Base-by-base conservation (phyloP, 2,888 invertebrate genomes). In the Agrotis puta region DNA sequence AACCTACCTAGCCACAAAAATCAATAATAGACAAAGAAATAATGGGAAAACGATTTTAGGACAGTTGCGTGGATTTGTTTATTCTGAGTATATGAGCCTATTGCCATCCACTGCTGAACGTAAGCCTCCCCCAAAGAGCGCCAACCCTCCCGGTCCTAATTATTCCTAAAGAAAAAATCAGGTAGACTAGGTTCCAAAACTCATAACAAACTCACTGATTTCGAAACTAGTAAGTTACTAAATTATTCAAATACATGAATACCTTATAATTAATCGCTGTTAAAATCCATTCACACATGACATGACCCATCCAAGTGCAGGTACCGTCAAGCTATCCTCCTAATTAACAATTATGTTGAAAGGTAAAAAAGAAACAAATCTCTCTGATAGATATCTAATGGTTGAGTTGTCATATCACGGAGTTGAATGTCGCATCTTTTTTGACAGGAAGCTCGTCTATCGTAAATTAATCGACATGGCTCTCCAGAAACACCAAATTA, bases 381-480 rank as follows among this genome's bases (percentile, higher is more conserved):
- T 82, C 78, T 85, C 84, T 86, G 85, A 87, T 88, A 84, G 79
- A 74, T 74, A 80, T 83, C 84, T 88, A 86, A 86, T 88, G 87
- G 84, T 85, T 87, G 83, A 83, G 85, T 88, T 89, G 88, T 89
- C 90, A 89, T 89, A 88, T 89, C 87, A 89, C 76, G 74, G 81
- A 85, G 85, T 88, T 80, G 85, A 86, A 85, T 84, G 87, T 88
- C 84, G 85, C 81, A 80, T 85, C 79, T 86, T 93, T 91, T 91
- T 91, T 90, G 91, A 92, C 93, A 93, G 93, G 92, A 94, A 94
- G 92, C 89, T 87, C 87, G 90, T 91, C 90, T 89, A 88, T 91
- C 91, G 92, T 94, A 93, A 94, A 94, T 92, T 91, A 92, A 91
- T 92, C 89, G 91, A 90, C 89, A 88, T 89, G 89, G 87, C 86